Evolutionary conservation across 2,888 invertebrate species (phyloP), one percentile per base, ranked within the genome.

Genomic region (Meteorus cinctellus): DNA sequence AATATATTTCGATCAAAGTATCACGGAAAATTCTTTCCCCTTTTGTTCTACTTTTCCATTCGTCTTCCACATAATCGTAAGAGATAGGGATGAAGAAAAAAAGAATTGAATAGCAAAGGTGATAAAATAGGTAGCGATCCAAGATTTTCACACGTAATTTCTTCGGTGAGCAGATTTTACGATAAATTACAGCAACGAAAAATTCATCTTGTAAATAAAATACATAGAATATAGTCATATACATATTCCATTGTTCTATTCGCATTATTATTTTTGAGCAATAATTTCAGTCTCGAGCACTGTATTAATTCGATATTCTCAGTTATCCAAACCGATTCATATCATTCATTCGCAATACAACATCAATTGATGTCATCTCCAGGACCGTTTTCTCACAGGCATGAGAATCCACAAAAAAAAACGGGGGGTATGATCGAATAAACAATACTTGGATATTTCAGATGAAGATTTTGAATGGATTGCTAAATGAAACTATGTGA

Each of bases 1-100:
- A 63, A 62, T 72, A 72, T 63, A 62, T 60, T 63, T 72, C 14
- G 45, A 41, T 72, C 71, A 41, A 72, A 41, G 62, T 72, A 29
- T 19, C 41, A 16, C 71, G 29, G 45, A 31, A 45, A 16, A 70
- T 70, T 70, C 36, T 55, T 60, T 36, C 8, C 19, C 14, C 12
- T n/a, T 34, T 24, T 36, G n/a, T 59, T 69, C 10, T 24, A 14
- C 31, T 12, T n/a, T 68, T 31, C 27, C 27, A 29, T 51, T 31
- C 29, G 12, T 24, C 34, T 36, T 10, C n/a, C 19, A 29, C 55
- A 4, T 10, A 12, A 45, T 48, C 4, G n/a, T 4, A 16, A 12
- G 8, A 41, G 41, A 41, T 48, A 4, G 16, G 16, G 3, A 48
- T 48, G 14, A 48, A 48, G 4, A n/a, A 16, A 48, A 48, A 16